These are phyloP conservation scores for Cephus cinctus DNA, from an alignment of 1,140 invertebrate genomes.

Conservation along the genomic window DNA sequence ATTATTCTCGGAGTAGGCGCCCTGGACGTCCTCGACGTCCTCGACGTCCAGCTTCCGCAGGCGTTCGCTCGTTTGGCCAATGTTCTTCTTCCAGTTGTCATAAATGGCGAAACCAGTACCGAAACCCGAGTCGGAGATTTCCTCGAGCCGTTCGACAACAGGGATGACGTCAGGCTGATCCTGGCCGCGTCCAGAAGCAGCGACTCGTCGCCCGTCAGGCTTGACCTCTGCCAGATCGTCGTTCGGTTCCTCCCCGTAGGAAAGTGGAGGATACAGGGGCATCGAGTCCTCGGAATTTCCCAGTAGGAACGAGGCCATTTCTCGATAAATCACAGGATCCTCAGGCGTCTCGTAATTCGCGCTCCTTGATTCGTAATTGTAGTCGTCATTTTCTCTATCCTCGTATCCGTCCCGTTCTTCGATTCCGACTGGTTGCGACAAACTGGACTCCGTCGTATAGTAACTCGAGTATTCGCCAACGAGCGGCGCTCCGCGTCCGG, in stretches of 20 bases:
- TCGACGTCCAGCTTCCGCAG: background rate
- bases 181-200: background rate
- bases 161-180: background rate
- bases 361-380: too few relatives aligned
- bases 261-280: slow-evolving; percentile 12
- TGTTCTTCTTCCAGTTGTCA: slow-evolving; percentile 11
- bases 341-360: too few relatives aligned
- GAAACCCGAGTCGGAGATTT: background rate
- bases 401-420: too few relatives aligned
- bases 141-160: background rate
- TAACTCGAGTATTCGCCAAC: too few relatives aligned
- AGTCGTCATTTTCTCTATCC: too few relatives aligned
- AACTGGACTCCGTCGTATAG: too few relatives aligned
- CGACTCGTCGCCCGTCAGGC: background rate
- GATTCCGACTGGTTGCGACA: too few relatives aligned
- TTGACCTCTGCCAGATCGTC: background rate
- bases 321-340: background rate
- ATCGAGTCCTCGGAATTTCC: background rate
- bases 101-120: slow-evolving; percentile 5
- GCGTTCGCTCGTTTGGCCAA: background rate
- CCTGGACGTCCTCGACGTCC: slow-evolving; percentile 9
- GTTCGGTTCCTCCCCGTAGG: background rate
- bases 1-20: slow-evolving; percentile 17
- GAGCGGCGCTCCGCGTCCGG: too few relatives aligned
- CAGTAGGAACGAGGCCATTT: slow-evolving; percentile 11